A percentile compares a stretch with the other conserved stretches of the same genome.
Evolutionary conservation across 2,113 vertebrate species (phyloP).

Genomic region (Rhinoptilus africanus): DNA sequence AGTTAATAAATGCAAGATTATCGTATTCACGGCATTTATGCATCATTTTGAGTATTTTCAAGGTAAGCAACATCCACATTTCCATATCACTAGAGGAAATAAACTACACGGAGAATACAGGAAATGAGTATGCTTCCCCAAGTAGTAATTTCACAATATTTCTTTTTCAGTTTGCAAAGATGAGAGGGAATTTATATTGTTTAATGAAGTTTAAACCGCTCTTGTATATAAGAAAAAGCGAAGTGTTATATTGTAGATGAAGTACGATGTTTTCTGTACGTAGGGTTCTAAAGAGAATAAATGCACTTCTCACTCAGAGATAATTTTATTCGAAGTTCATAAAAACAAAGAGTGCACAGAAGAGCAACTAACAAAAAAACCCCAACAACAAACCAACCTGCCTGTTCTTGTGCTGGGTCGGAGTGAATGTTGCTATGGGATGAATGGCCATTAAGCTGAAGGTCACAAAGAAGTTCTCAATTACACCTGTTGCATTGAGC

Average conservation of each 20-base stretch:
- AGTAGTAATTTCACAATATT: conserved; percentile 6
- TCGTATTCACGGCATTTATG: neutral
- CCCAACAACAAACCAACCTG: fast-evolving
- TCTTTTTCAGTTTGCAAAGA: neutral
- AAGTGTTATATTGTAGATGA: neutral
- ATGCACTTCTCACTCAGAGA: neutral
- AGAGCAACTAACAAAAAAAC: neutral
- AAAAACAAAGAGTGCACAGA: neutral
- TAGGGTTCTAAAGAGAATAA: neutral
- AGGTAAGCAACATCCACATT: neutral
- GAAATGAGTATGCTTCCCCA: conserved; percentile 32
- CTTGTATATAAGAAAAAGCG: neutral
- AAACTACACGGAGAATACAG: neutral
- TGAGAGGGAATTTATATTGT: neutral
- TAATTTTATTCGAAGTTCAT: neutral
- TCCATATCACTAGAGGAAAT: neutral
- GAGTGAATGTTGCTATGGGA: neutral
- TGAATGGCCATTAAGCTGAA: neutral
- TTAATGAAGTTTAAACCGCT: conserved; percentile 16
- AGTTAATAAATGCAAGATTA: neutral
- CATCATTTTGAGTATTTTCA: neutral
- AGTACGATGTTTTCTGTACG: neutral
- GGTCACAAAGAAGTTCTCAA: neutral
- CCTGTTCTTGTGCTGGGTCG: neutral
- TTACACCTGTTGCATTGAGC: neutral